Evolutionary conservation across 1,140 invertebrate genomes (phyloP).

Genomic region (Centruroides vittatus): DNA sequence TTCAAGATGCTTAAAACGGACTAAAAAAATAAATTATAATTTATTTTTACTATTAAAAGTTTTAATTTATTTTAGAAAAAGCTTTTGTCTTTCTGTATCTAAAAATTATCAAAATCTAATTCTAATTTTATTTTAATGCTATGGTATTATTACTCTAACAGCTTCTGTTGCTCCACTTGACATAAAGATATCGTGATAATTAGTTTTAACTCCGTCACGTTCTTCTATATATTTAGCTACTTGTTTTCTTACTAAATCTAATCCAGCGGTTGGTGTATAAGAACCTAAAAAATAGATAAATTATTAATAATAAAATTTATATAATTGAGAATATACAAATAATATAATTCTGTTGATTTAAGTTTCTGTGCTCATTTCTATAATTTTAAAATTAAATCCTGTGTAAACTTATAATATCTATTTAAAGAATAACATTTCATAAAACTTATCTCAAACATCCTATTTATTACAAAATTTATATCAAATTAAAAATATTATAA

Average conservation of each 20-base stretch:
- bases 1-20: slow-evolving; percentile 54
- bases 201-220: slow-evolving; percentile 59
- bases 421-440: too few species aligned
- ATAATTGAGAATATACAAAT: neutral
- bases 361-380: too few species aligned
- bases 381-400: too few species aligned
- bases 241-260: slow-evolving; percentile 78
- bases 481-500: too few species aligned
- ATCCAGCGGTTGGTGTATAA: slow-evolving; percentile 83
- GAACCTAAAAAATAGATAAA: slow-evolving; percentile 41
- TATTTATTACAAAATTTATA: too few species aligned
- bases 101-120: too few species aligned
- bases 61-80: too few species aligned
- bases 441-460: too few species aligned
- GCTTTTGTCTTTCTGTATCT: neutral
- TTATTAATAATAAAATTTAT: too few species aligned
- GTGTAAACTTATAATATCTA: too few species aligned
- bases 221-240: slow-evolving; percentile 74
- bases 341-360: neutral
- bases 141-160: slow-evolving; percentile 49
- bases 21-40: slow-evolving; percentile 29
- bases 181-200: slow-evolving; percentile 70
- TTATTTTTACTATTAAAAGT: neutral
- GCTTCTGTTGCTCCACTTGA: slow-evolving; percentile 80
- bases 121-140: neutral